phyloP scores from a whole-genome alignment of 2,113 vertebrate genomes.

The Corydoras sp. region DNA sequence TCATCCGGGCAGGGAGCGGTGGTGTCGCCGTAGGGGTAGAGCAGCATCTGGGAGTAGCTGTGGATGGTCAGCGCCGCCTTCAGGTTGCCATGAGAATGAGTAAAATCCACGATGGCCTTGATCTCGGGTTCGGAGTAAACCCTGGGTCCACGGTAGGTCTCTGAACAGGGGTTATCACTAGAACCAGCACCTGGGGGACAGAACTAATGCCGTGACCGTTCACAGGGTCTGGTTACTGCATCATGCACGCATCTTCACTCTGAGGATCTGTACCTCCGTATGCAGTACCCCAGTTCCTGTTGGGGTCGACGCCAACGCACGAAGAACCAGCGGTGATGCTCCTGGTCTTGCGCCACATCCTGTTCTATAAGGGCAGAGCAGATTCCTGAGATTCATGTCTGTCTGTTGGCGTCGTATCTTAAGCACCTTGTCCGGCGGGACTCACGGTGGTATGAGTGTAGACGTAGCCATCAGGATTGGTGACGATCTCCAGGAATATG shows the following conservation, averaged over 20 bases:
- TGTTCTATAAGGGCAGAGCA: slow-evolving; percentile 65
- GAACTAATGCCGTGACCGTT: not conserved
- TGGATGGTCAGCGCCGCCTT: slow-evolving; percentile 92
- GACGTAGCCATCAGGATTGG: slow-evolving; percentile 82
- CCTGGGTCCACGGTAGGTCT: slow-evolving; percentile 73
- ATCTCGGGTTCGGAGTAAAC: slow-evolving; percentile 84
- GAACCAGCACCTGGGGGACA: slow-evolving; percentile 67
- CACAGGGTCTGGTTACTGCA: not conserved
- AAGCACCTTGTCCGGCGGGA: not conserved
- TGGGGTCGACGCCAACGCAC: slow-evolving; percentile 82
- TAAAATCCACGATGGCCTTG: slow-evolving; percentile 88
- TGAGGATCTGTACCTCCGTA: slow-evolving; percentile 75
- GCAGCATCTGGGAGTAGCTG: slow-evolving; percentile 87
- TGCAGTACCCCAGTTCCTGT: slow-evolving; percentile 81
- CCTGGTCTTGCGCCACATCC: slow-evolving; percentile 88
- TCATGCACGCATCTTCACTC: not conserved
- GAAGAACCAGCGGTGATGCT: slow-evolving; percentile 61
- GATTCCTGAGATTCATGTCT: not conserved
- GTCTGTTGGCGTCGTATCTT: too few relatives aligned
- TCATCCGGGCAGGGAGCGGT: slow-evolving; percentile 42
- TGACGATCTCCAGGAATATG: slow-evolving; percentile 79
- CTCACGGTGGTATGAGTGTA: slow-evolving; percentile 77
- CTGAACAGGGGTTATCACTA: slow-evolving; percentile 72
- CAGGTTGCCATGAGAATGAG: slow-evolving; percentile 76
- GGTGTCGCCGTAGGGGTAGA: slow-evolving; percentile 89